Conservation (phyloP, 2,797 vertebrate genomes). For the Hafferia zeledoni region DNA sequence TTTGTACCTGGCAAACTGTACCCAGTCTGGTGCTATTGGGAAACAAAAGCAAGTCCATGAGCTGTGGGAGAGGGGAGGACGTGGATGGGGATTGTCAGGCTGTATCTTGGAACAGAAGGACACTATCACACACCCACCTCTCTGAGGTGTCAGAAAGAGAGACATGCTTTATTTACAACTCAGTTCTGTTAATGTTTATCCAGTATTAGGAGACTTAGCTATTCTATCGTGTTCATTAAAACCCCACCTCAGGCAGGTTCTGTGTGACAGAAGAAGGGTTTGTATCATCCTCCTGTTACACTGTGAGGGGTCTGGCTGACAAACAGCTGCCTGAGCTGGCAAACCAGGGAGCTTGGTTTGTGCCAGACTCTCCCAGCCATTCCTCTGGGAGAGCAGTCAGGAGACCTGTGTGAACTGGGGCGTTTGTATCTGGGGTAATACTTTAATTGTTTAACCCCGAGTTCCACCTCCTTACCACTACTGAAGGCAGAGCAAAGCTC, state of each 20-base stretch:
- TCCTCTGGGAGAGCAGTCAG: neutral
- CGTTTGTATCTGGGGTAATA: neutral
- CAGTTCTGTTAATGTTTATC: neutral
- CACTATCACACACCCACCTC: neutral
- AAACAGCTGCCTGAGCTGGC: neutral
- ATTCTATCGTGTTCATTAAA: neutral
- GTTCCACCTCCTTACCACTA: neutral
- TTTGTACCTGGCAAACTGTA: neutral
- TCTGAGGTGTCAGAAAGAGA: neutral
- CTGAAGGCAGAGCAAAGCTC: neutral
- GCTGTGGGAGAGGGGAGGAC: neutral
- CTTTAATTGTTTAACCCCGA: neutral
- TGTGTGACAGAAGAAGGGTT: neutral
- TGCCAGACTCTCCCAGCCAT: neutral
- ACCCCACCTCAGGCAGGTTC: neutral
- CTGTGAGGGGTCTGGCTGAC: neutral
- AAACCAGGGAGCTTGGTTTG: neutral
- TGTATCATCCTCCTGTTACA: neutral
- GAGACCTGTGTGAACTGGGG: accelerated
- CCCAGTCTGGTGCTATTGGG: neutral
- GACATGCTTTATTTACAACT: neutral
- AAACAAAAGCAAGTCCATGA: neutral
- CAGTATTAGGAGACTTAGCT: neutral
- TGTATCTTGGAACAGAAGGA: neutral
- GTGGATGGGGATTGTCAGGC: neutral